Evolutionary conservation across 1,140 invertebrate genomes (phyloP).

Genomic region (Pseudomyrmex pallidus): DNA sequence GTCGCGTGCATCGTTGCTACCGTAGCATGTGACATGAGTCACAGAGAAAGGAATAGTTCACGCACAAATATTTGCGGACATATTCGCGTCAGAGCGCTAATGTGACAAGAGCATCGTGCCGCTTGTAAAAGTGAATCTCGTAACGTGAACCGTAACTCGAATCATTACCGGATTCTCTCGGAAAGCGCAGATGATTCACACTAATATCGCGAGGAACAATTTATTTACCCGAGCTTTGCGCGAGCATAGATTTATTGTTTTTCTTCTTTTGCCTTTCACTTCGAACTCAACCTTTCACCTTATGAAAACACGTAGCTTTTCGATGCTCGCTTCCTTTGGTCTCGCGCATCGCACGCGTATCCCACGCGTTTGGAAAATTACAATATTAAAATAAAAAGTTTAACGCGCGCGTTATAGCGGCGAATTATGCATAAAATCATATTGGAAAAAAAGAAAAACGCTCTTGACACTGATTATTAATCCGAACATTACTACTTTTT

Average conservation of each 20-base stretch:
- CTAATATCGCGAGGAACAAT: slow-evolving; percentile 16
- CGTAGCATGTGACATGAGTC: background rate
- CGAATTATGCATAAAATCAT: slow-evolving; percentile 41
- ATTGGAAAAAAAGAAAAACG: background rate
- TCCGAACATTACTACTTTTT: slow-evolving; percentile 38
- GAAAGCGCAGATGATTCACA: slow-evolving; percentile 15
- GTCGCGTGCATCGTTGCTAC: background rate
- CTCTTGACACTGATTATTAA: slow-evolving; percentile 33
- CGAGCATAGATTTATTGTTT: slow-evolving; percentile 26
- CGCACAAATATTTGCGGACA: slow-evolving; percentile 65
- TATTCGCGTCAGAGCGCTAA: slow-evolving; percentile 65
- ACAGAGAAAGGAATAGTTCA: background rate
- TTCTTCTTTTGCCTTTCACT: slow-evolving; percentile 74
- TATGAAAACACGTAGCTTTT: slow-evolving; percentile 26
- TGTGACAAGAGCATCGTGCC: slow-evolving; percentile 37
- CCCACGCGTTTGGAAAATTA: slow-evolving; percentile 24
- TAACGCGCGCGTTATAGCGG: background rate
- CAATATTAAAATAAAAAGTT: slow-evolving; percentile 30
- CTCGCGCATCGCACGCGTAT: background rate
- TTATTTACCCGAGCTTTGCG: slow-evolving; percentile 15
- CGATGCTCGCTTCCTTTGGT: slow-evolving; percentile 29
- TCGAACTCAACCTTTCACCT: slow-evolving; percentile 67
- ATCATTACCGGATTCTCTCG: background rate
- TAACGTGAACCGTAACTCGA: background rate
- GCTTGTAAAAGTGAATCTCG: too few species aligned